Percentiles rank a stretch among this genome's conserved stretches.
These are phyloP conservation scores for Cephalopachus bancanus DNA, from an alignment of 2,797 vertebrate species.

Conservation along the genomic window DNA sequence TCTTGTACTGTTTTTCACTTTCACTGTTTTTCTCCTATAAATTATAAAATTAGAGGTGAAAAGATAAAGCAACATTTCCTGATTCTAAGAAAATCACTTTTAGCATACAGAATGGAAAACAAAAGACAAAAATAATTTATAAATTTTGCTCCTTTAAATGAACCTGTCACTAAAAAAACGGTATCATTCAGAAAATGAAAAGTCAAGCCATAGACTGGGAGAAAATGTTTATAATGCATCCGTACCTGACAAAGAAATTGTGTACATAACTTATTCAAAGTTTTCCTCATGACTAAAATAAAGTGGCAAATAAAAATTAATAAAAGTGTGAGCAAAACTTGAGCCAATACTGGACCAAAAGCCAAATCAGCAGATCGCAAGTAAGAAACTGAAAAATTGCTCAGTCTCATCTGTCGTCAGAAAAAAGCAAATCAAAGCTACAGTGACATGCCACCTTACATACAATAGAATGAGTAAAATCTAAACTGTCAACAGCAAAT, in stretches of 20 bases:
- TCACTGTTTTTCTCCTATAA: too few species aligned
- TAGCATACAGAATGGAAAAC: neutral
- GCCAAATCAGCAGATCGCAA: neutral
- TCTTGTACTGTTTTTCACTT: too few species aligned
- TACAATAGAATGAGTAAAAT: neutral
- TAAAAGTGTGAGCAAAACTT: neutral
- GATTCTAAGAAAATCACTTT: neutral
- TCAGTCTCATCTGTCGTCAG: neutral
- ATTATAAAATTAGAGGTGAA: neutral
- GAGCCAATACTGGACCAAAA: neutral
- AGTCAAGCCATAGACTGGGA: neutral
- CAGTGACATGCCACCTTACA: neutral
- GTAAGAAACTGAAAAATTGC: neutral
- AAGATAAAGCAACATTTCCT: neutral
- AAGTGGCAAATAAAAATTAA: conserved; percentile 41
- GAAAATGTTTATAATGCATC: neutral
- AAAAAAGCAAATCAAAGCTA: conserved; percentile 25
- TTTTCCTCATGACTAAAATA: neutral
- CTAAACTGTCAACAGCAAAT: neutral
- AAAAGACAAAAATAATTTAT: neutral
- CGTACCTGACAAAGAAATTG: neutral
- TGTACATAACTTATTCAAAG: neutral
- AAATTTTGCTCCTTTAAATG: neutral
- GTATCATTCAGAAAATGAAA: conserved; percentile 31
- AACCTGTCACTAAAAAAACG: neutral